Conservation (phyloP, 2,797 vertebrate species). For the Dallia pectoralis region DNA sequence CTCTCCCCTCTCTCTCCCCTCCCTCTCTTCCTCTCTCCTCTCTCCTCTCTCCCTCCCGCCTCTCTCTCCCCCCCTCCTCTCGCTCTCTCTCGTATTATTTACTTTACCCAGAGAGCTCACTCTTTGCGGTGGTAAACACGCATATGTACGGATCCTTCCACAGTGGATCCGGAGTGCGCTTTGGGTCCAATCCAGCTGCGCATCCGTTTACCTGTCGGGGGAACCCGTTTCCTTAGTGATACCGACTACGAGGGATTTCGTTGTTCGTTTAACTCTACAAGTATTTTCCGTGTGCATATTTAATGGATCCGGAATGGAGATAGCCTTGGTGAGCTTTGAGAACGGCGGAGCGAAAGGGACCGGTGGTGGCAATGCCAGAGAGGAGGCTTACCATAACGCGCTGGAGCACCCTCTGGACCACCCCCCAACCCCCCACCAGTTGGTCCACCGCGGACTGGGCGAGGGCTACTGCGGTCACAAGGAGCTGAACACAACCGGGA, state of each 20-base stretch:
- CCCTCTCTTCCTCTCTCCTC: too few relatives aligned
- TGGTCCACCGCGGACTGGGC: constrained; percentile 63
- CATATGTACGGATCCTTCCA: constrained; percentile 28
- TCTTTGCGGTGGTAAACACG: constrained; percentile 27
- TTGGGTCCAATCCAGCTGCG: constrained; percentile 35
- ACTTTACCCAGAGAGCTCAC: constrained; percentile 41
- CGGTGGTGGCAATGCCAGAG: constrained; percentile 61
- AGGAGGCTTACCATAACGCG: constrained; percentile 62
- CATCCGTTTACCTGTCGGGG: constrained; percentile 11
- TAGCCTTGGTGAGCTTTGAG: constrained; percentile 89
- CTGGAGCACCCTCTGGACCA: constrained; percentile 65
- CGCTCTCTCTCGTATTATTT: constrained; percentile 45
- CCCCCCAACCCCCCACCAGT: constrained; percentile 51
- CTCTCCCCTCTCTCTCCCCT: too few relatives aligned
- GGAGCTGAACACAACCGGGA: constrained; percentile 69
- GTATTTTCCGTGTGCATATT: constrained; percentile 50
- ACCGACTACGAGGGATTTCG: neutral
- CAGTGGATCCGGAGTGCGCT: constrained; percentile 32
- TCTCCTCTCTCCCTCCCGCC: too few relatives aligned
- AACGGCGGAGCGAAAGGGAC: constrained; percentile 80
- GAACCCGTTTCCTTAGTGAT: constrained; percentile 29
- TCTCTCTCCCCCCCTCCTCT: too few relatives aligned
- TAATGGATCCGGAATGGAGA: constrained; percentile 84
- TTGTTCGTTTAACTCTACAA: constrained; percentile 44
- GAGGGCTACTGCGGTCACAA: constrained; percentile 63